These are phyloP conservation scores for Spinus olivaceus DNA, from an alignment of 2,797 vertebrate species.

Conservation along the genomic window DNA sequence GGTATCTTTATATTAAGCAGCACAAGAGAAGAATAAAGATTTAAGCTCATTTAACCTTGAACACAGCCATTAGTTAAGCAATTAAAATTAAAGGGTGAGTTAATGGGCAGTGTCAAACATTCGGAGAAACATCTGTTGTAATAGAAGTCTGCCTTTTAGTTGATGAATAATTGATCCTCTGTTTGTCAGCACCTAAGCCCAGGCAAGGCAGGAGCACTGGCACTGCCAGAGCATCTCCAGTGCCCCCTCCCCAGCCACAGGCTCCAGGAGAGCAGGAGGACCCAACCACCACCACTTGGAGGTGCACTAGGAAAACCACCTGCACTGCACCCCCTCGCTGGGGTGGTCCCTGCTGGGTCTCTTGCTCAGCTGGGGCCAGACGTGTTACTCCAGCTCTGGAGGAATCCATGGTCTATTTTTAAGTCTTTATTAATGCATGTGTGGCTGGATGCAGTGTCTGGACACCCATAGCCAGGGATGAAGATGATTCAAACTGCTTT, in stretches of 20 bases:
- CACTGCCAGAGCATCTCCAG: neutral
- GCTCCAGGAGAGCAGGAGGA: neutral
- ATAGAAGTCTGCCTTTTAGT: constrained; percentile 65
- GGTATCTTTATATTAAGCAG: neutral
- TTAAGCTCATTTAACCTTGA: constrained; percentile 72
- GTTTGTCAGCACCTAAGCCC: constrained; percentile 31
- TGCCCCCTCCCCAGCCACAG: neutral
- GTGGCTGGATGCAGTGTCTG: neutral
- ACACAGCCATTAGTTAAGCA: constrained; percentile 67
- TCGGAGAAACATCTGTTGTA: constrained; percentile 69
- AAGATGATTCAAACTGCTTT: neutral
- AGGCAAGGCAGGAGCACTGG: neutral
- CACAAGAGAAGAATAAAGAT: constrained; percentile 37
- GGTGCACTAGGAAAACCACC: neutral
- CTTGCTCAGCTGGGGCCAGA: neutral
- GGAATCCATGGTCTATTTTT: constrained; percentile 9
- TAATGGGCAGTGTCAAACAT: constrained; percentile 74
- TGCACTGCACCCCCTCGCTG: rapidly evolving
- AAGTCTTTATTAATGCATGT: neutral
- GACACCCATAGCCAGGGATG: neutral
- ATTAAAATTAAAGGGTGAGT: constrained; percentile 74
- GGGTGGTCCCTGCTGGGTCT: neutral
- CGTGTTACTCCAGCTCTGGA: neutral
- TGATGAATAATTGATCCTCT: constrained; percentile 68
- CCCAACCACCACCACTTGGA: neutral